phyloP scores from a whole-genome alignment of 1,140 invertebrate genomes.

The Tribolium castaneum region DNA sequence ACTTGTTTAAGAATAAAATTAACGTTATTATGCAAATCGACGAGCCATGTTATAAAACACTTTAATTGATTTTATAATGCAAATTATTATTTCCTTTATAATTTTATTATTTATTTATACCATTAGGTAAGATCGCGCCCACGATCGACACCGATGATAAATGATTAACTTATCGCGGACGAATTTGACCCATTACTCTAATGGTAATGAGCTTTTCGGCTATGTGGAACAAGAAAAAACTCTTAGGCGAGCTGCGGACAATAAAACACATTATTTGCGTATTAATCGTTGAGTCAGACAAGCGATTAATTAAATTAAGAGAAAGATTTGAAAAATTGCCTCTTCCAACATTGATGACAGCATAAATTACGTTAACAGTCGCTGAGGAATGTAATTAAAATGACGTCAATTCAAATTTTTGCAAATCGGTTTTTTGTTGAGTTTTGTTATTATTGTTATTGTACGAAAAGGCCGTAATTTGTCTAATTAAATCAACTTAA shows the following conservation, averaged over 20 bases:
- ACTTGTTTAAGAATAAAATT: constrained; percentile 44
- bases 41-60: constrained; percentile 34
- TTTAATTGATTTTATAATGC: constrained; percentile 43
- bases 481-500: not conserved
- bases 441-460: not conserved
- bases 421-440: not conserved
- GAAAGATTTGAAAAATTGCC: constrained; percentile 13
- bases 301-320: constrained; percentile 39
- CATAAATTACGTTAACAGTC: not conserved
- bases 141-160: constrained; percentile 48
- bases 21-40: constrained; percentile 41
- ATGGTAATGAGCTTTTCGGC: constrained; percentile 53
- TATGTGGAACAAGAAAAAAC: constrained; percentile 52
- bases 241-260: constrained; percentile 46
- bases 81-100: constrained; percentile 51
- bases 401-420: not conserved
- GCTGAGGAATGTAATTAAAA: not conserved
- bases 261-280: constrained; percentile 39
- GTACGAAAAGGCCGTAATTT: not conserved
- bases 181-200: constrained; percentile 52
- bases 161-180: constrained; percentile 47
- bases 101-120: constrained; percentile 55
- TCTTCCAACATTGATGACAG: not conserved
- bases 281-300: constrained; percentile 20
- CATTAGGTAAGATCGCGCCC: constrained; percentile 50